These are phyloP conservation scores for Opisthocomus hoazin DNA, from an alignment of 2,113 vertebrate species.

Conservation along the genomic window DNA sequence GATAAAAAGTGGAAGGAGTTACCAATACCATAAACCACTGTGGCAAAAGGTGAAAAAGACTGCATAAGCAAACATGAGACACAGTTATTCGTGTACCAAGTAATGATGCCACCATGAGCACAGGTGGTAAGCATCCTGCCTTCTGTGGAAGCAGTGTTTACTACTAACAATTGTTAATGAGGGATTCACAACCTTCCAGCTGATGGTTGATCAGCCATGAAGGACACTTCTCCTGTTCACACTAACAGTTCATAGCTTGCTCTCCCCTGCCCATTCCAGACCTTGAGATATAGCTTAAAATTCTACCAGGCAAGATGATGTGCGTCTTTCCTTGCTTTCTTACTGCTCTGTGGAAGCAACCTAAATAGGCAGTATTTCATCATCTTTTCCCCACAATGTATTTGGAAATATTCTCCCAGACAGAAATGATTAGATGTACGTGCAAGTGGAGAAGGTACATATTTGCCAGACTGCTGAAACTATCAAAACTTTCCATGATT, in stretches of 20 bases:
- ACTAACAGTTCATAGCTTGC: neutral
- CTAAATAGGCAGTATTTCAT: neutral
- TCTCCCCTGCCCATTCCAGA: neutral
- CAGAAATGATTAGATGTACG: neutral
- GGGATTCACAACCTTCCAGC: neutral
- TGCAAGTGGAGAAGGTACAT: neutral
- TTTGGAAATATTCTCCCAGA: neutral
- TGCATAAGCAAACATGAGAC: neutral
- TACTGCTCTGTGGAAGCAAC: neutral
- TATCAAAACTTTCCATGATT: neutral
- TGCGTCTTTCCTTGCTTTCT: neutral
- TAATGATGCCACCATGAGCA: neutral
- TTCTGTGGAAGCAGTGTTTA: neutral
- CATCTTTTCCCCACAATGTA: neutral
- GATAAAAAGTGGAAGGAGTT: neutral
- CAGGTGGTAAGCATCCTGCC: neutral
- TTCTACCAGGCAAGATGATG: neutral
- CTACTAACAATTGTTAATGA: neutral
- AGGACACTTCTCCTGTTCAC: neutral
- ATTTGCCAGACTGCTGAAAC: neutral
- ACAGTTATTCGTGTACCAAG: neutral
- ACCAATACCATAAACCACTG: neutral
- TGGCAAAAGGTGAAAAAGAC: neutral
- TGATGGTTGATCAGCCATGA: neutral
- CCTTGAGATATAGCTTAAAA: neutral